A percentile compares a stretch with the other conserved stretches of the same genome.
phyloP scores from a whole-genome alignment of 2,888 invertebrate genomes.

The Pseudococcus jackbeardsleyi region DNA sequence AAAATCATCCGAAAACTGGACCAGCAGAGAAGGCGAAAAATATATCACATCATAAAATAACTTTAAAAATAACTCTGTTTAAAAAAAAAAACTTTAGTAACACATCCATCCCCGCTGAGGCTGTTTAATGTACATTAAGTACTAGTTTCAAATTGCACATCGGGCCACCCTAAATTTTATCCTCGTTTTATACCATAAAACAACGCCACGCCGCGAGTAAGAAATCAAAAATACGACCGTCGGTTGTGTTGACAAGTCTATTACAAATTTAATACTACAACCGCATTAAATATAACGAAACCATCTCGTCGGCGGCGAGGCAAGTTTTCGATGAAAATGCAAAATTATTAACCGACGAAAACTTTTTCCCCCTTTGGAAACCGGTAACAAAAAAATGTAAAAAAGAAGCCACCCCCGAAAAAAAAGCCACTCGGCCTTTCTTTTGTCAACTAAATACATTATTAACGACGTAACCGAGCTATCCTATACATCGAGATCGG shows the following conservation, averaged over 20 bases:
- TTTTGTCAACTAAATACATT: slow-evolving; percentile 55
- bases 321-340: slow-evolving; percentile 50
- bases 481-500: not conserved
- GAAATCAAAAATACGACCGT: slow-evolving; percentile 45
- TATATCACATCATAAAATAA: not conserved
- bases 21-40: not conserved
- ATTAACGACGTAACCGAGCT: slow-evolving; percentile 53
- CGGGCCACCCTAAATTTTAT: not conserved
- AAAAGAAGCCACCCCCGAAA: not conserved
- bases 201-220: not conserved
- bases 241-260: slow-evolving; percentile 12
- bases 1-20: too few relatives aligned
- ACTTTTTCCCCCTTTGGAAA: slow-evolving; percentile 8
- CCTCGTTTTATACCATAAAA: not conserved
- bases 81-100: not conserved
- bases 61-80: not conserved
- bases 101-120: not conserved
- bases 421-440: slow-evolving; percentile 36
- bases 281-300: slow-evolving; percentile 17
- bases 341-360: slow-evolving; percentile 52
- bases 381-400: slow-evolving; percentile 13
- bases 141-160: not conserved
- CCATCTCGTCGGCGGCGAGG: not conserved
- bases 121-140: slow-evolving; percentile 26
- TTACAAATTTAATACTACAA: slow-evolving; percentile 45